phyloP scores from a whole-genome alignment of 2,113 vertebrate species.

The Hystrix cristata region DNA sequence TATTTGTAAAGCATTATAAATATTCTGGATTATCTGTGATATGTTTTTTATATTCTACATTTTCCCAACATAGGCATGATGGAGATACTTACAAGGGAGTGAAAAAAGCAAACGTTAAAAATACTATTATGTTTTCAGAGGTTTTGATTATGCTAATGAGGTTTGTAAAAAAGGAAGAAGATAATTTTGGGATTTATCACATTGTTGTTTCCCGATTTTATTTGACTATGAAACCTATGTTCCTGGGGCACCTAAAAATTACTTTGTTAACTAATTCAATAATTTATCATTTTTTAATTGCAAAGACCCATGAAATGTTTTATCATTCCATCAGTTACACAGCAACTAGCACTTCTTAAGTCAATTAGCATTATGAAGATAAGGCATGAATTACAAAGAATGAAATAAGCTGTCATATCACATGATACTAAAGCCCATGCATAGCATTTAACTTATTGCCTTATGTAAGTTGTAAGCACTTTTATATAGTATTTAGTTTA shows the following conservation, averaged over 20 bases:
- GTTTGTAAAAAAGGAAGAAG: background rate
- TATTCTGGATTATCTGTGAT: background rate
- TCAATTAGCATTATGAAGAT: background rate
- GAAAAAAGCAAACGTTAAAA: background rate
- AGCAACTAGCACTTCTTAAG: background rate
- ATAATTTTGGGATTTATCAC: too few species aligned
- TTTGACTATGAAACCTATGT: background rate
- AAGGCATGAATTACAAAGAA: background rate
- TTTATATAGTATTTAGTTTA: background rate
- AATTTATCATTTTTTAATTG: background rate
- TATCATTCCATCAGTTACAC: background rate
- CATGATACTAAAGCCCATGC: background rate
- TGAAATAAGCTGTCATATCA: background rate
- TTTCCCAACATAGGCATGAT: background rate
- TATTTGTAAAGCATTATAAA: background rate
- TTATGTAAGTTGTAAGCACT: background rate
- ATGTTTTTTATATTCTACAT: background rate
- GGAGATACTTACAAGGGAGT: background rate
- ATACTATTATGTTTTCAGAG: background rate
- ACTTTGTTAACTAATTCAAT: background rate
- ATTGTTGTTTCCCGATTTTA: conserved; percentile 13
- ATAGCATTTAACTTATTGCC: background rate
- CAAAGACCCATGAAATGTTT: background rate
- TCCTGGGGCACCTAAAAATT: background rate
- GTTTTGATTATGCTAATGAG: background rate